Evolutionary conservation across 2,797 vertebrate genomes (phyloP), one percentile per base, ranked within the genome.

Genomic region (Pipistrellus kuhlii): DNA sequence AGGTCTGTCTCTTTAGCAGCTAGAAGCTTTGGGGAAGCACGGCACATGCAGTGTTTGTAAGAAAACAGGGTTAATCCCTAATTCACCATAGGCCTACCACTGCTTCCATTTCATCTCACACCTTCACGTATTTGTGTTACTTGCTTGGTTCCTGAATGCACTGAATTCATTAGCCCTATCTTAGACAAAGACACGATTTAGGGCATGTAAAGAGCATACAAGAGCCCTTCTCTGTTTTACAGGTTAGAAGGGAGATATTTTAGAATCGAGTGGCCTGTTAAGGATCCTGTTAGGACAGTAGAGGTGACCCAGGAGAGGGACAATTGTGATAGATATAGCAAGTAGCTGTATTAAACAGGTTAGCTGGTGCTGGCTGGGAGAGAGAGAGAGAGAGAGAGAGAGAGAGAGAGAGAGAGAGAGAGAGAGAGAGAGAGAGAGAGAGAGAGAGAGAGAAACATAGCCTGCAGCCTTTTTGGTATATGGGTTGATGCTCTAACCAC

Each of bases 31-130:
- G 44, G n/a, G 35, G 53, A 7, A 59, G 57, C 57, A 59, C 0
- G 3, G 59, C 27, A 5, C 35, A 20, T 55, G 12, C 2, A 62
- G 14, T 1, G 5, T 55, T 62, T 83, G 10, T 41, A 62, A 75
- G 48, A 94, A 84, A 80, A 66, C n/a, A 38, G 6, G 9, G 0
- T 25, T 51, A 69, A 12, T 82, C 38, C 51, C 68, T 23, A 20
- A 85, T 62, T 53, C 53, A 44, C 5, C 3, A 0, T 2, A 82
- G 72, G 3, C n/a, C 35, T 53, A 30, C 32, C 8, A 15, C 30
- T 53, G 13, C 59, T 91, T 93, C 57, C n/a, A 85, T 75, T 92
- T 82, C 11, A 69, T 6, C 27, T 30, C 77, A 76, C 12, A 55
- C 23, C 8, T 51, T 46, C 20, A 51, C 3, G 2, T 91, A 32